Evolutionary conservation across 2,113 vertebrate genomes (phyloP), one percentile per base, ranked within the genome.

Genomic region (Panthera uncia): DNA sequence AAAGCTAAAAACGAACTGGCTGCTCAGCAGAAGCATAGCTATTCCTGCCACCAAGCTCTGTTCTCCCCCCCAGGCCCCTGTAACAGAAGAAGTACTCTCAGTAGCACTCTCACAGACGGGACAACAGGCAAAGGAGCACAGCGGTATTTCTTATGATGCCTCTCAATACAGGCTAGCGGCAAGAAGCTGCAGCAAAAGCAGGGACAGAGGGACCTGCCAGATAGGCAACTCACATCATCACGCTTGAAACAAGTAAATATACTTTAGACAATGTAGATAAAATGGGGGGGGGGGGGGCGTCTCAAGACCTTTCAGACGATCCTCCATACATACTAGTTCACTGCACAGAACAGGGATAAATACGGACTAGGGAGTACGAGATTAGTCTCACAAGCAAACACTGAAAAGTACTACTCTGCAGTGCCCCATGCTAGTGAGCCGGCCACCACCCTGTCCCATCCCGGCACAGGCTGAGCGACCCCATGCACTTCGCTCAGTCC

Each of bases 181-280:
- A 89, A 55, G 73, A 61, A 83, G 73, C n/a, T n/a, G 45, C 63
- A 73, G 52, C 18, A 63, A 55, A 41, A 80, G 23, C 25, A 85
- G 21, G 0, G 85, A 84, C 78, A 79, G 5, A 38, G 41, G 18
- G 9, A 36, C n/a, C 71, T 36, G 55, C 14, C 15, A 48, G 36
- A 61, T 1, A 4, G 52, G 65, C 45, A 86, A 50, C 52, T 79
- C 31, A 41, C 12, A 73, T 15, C 11, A 55, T 19, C 36, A 68
- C 13, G 27, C 19, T 95, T 66, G 66, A 57, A 80, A 87, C 23
- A 71, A 81, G 36, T 38, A 86, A 80, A 83, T n/a, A 78, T 33
- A 81, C 41, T 90, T 91, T 33, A 86, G 85, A 85, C 95, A 90
- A 93, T 31, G 38, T 66, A 93, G 36, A 90, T n/a, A 65, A 65